These are phyloP conservation scores for Lophotis ruficrista DNA, from an alignment of 2,113 vertebrate species.

Conservation along the genomic window DNA sequence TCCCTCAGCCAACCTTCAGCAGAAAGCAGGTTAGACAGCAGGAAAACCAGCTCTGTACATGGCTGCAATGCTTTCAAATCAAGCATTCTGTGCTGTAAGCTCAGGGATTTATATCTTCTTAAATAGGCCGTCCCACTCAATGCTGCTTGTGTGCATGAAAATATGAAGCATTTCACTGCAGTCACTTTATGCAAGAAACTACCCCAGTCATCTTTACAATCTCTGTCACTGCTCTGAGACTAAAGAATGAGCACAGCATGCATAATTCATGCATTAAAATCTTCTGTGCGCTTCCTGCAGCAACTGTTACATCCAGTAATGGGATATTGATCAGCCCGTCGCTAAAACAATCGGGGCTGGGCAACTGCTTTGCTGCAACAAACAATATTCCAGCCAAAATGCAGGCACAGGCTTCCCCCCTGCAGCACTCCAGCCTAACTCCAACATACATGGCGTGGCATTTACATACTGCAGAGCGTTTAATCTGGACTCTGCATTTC, in stretches of 20 bases:
- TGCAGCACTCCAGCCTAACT: conserved; percentile 32
- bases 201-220: conserved; percentile 74
- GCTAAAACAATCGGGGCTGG: conserved; percentile 74
- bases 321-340: conserved; percentile 83
- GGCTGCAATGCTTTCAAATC: conserved; percentile 71
- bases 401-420: conserved; percentile 30
- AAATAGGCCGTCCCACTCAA: conserved; percentile 70
- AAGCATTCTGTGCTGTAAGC: conserved; percentile 70
- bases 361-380: conserved; percentile 74
- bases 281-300: conserved; percentile 81
- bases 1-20: conserved; percentile 72
- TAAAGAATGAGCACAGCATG: conserved; percentile 78
- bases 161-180: conserved; percentile 78
- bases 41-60: conserved; percentile 53
- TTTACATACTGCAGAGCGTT: conserved; percentile 45
- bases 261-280: conserved; percentile 87
- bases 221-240: conserved; percentile 68
- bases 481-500: conserved; percentile 11
- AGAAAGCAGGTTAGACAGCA: conserved; percentile 72
- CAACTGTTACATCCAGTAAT: conserved; percentile 76
- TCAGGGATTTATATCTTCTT: conserved; percentile 67
- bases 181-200: conserved; percentile 78
- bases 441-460: not conserved
- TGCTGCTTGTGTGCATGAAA: conserved; percentile 74
- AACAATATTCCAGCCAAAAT: conserved; percentile 53